Conservation (phyloP, 2,888 invertebrate species). For the Microchrysa polita region DNA sequence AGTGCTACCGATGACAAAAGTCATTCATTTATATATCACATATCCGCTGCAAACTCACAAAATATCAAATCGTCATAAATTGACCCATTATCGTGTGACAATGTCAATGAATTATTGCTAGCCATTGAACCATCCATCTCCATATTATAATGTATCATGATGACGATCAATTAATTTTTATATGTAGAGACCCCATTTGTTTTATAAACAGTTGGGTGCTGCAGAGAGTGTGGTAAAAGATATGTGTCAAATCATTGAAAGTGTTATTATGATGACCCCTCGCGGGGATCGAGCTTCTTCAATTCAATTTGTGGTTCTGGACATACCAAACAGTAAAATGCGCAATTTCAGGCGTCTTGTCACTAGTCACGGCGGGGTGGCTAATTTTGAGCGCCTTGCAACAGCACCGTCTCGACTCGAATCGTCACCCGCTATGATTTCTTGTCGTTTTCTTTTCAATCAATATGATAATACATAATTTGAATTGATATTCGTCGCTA, state of each 20-base stretch:
- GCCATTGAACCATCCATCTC: conserved; percentile 16
- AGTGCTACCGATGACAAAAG: no score
- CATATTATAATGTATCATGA: no score
- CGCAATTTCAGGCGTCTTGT: not conserved
- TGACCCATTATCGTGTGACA: no score
- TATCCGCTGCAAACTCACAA: no score
- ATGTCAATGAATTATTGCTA: no score
- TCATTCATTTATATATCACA: no score
- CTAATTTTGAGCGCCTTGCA: not conserved
- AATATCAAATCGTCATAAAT: no score
- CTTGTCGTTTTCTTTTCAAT: conserved; percentile 33
- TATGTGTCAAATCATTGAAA: conserved; percentile 40
- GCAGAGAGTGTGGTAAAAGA: not conserved
- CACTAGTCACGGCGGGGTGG: not conserved
- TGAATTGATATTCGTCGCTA: conserved; percentile 35
- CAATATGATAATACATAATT: no score
- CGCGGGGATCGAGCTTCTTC: not conserved
- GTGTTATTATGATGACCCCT: conserved; percentile 9
- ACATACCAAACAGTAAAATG: no score
- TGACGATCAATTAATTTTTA: not conserved
- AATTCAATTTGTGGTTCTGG: conserved; percentile 4
- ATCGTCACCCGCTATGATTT: not conserved
- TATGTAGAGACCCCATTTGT: no score
- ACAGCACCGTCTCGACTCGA: conserved; percentile 11
- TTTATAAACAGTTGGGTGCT: no score